Percentiles rank a stretch among this genome's conserved stretches.
These are phyloP conservation scores for Drosophila affinis DNA, from an alignment of 2,888 invertebrate species.

Conservation along the genomic window DNA sequence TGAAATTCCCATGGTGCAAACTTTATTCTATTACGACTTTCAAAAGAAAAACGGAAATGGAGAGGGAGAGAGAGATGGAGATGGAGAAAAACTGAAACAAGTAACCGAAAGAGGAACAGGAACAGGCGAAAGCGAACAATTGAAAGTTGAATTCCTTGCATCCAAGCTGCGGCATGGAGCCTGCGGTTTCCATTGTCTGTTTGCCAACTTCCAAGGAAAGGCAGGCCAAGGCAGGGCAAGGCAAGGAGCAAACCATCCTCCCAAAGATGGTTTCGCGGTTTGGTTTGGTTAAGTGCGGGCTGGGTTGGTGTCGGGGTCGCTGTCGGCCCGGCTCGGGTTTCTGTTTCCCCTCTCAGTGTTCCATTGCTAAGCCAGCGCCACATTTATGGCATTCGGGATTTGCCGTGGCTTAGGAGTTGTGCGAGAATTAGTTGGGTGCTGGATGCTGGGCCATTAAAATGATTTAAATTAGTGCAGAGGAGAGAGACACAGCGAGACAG, in stretches of 20 bases:
- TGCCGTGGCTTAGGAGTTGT: constrained; percentile 54
- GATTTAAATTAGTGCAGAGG: constrained; percentile 63
- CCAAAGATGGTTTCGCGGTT: constrained; percentile 11
- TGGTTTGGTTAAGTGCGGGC: constrained; percentile 3
- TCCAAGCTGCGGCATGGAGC: constrained; percentile 6
- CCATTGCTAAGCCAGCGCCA: constrained; percentile 40
- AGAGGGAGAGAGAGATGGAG: background rate
- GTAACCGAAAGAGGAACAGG: constrained; percentile 26
- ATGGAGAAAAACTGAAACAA: background rate
- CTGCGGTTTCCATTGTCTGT: constrained; percentile 51
- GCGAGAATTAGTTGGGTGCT: constrained; percentile 53
- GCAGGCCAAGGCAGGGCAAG: background rate
- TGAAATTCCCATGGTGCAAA: constrained; percentile 77
- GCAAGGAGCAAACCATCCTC: constrained; percentile 2
- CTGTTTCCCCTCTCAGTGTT: background rate
- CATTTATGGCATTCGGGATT: constrained; percentile 74
- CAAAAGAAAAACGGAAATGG: constrained; percentile 11
- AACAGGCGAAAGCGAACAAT: constrained; percentile 57
- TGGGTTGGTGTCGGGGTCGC: too few relatives aligned
- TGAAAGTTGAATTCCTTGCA: constrained; percentile 59
- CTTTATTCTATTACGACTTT: constrained; percentile 75
- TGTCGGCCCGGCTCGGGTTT: too few relatives aligned
- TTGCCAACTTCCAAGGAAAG: constrained; percentile 17
- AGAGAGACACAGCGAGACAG: background rate
- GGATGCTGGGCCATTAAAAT: constrained; percentile 64